These are phyloP conservation scores for Ptilodon capucinus DNA, from an alignment of 2,888 invertebrate genomes.

Conservation along the genomic window DNA sequence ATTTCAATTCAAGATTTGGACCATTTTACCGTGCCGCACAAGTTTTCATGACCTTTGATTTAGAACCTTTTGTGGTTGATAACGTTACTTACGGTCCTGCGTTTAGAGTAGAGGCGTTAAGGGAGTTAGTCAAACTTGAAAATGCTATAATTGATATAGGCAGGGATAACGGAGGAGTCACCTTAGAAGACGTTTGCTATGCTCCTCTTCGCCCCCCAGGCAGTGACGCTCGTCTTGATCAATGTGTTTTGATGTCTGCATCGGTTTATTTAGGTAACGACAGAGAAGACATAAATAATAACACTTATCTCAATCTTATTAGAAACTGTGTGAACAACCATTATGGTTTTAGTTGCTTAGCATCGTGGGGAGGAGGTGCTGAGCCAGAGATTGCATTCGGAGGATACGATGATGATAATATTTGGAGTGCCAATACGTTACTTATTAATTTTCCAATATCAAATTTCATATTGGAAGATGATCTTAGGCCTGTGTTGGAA, in stretches of 20 bases:
- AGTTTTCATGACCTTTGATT: slow-evolving; percentile 89
- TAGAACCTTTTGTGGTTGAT: slow-evolving; percentile 61
- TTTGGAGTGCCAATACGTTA: slow-evolving; percentile 78
- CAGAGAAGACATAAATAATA: slow-evolving; percentile 71
- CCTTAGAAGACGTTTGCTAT: slow-evolving; percentile 87
- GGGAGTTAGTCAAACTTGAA: slow-evolving; percentile 87
- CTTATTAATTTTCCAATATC: slow-evolving; percentile 90
- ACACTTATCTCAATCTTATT: slow-evolving; percentile 62
- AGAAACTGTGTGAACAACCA: slow-evolving; percentile 70
- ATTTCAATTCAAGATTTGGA: slow-evolving; percentile 92
- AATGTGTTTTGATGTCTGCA: slow-evolving; percentile 92
- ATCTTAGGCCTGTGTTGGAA: slow-evolving; percentile 83
- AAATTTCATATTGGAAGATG: slow-evolving; percentile 84
- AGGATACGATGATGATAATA: slow-evolving; percentile 81
- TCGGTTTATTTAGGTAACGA: slow-evolving; percentile 90
- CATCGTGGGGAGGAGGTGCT: slow-evolving; percentile 93
- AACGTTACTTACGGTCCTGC: slow-evolving; percentile 89
- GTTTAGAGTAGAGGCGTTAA: slow-evolving; percentile 88
- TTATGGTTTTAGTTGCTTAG: slow-evolving; percentile 84
- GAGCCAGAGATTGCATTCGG: slow-evolving; percentile 93
- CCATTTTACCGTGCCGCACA: slow-evolving; percentile 96
- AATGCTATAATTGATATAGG: slow-evolving; percentile 84
- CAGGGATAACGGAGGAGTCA: slow-evolving; percentile 74
- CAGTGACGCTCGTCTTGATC: slow-evolving; percentile 71
- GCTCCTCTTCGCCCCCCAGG: slow-evolving; percentile 89